Conservation (phyloP, 2,888 invertebrate species). For the Hypena proboscidalis region DNA sequence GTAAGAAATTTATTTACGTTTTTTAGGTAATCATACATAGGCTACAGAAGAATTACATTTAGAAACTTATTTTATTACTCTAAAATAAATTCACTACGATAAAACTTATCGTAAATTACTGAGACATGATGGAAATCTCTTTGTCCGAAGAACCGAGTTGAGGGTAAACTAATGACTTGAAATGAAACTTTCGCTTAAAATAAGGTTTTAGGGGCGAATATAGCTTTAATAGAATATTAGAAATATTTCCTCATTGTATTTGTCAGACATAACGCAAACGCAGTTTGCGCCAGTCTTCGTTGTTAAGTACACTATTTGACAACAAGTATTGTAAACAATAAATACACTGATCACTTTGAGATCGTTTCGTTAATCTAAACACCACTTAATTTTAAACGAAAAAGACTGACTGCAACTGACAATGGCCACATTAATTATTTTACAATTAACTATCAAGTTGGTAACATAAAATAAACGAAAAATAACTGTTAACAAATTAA, state of each 20-base stretch:
- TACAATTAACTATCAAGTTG: conserved; percentile 64
- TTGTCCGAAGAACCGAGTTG: too few relatives aligned
- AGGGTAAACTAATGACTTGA: too few relatives aligned
- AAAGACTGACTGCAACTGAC: conserved; percentile 64
- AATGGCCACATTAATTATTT: conserved; percentile 73
- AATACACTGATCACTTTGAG: conserved; percentile 84
- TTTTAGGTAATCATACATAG: too few relatives aligned
- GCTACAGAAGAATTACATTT: too few relatives aligned
- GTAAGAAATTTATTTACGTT: too few relatives aligned
- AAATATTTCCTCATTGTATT: conserved; percentile 24
- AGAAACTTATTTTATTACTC: too few relatives aligned
- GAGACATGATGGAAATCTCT: neutral
- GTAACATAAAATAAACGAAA: conserved; percentile 73
- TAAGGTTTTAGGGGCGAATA: neutral
- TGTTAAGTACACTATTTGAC: conserved; percentile 79
- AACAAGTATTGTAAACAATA: conserved; percentile 76
- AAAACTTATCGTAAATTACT: neutral
- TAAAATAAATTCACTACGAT: too few relatives aligned
- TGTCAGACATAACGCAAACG: conserved; percentile 18
- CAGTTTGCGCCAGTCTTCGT: conserved; percentile 32
- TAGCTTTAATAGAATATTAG: conserved; percentile 22
- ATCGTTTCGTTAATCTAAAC: conserved; percentile 79
- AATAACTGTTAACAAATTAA: conserved; percentile 59
- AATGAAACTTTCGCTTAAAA: conserved; percentile 5
- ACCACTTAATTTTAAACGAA: conserved; percentile 72